These are phyloP conservation scores for Orchestia grillus DNA, from an alignment of 1,140 invertebrate genomes.

Conservation along the genomic window DNA sequence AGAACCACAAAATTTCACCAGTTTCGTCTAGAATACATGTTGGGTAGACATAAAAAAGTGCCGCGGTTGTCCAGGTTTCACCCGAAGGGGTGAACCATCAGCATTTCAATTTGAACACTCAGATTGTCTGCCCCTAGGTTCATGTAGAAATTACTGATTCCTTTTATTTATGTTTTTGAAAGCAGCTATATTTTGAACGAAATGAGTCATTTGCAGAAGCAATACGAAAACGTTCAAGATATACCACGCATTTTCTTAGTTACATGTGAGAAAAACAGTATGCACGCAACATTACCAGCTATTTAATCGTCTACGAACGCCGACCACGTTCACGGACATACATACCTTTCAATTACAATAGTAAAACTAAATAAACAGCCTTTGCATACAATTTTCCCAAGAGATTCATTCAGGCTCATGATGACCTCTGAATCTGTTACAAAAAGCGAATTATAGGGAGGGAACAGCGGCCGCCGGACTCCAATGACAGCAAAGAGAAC, in stretches of 20 bases:
- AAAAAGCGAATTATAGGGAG: background rate
- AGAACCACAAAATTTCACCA: too few relatives aligned
- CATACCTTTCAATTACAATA: background rate
- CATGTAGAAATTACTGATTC: too few relatives aligned
- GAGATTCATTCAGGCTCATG: constrained; percentile 1
- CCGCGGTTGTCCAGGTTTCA: too few relatives aligned
- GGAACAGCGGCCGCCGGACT: background rate
- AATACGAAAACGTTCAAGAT: background rate
- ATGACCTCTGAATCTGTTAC: constrained; percentile 41
- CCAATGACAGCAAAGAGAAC: background rate
- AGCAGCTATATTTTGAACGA: background rate
- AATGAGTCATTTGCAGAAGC: background rate
- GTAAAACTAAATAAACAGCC: background rate
- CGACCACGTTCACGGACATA: background rate
- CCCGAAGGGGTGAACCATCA: too few relatives aligned
- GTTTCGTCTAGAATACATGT: too few relatives aligned
- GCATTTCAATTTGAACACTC: too few relatives aligned
- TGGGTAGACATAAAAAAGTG: too few relatives aligned
- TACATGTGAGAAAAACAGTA: background rate
- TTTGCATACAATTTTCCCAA: background rate
- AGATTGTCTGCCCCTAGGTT: too few relatives aligned
- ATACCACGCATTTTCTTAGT: too few relatives aligned
- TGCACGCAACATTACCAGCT: background rate
- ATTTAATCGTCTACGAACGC: background rate
- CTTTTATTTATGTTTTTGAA: too few relatives aligned